Conservation (phyloP, 1,140 invertebrate genomes). For the Cydia strobilella region DNA sequence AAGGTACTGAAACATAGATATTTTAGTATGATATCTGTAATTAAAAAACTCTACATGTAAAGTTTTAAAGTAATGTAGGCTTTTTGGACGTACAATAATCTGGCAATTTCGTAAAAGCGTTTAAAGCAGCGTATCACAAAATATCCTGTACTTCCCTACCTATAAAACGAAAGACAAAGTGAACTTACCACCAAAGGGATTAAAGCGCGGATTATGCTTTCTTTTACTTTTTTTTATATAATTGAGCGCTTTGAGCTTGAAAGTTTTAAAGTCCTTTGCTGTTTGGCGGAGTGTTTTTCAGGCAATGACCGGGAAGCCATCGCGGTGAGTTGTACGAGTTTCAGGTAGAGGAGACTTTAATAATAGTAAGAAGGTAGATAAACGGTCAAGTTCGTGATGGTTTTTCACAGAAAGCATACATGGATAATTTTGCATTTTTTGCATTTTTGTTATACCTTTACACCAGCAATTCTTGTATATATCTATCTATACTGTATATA, state of each 20-base stretch:
- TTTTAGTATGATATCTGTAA: not conserved
- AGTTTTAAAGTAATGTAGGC: not conserved
- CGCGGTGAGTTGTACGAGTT: constrained; percentile 37
- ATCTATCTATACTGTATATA: no score
- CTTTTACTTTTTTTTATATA: constrained; percentile 65
- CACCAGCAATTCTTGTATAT: no score
- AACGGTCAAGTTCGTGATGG: no score
- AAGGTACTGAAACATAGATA: not conserved
- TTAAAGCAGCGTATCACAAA: constrained; percentile 13
- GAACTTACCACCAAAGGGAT: constrained; percentile 50
- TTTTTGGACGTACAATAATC: constrained; percentile 3
- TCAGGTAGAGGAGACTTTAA: constrained; percentile 42
- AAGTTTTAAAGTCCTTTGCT: constrained; percentile 52
- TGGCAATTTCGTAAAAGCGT: not conserved
- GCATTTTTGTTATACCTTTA: no score
- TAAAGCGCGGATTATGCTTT: constrained; percentile 57
- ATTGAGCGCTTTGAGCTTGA: constrained; percentile 60
- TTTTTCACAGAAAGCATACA: no score
- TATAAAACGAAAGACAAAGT: constrained; percentile 52
- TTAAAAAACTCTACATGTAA: not conserved
- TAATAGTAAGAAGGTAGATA: not conserved
- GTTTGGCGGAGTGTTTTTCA: constrained; percentile 45
- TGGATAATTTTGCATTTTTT: no score
- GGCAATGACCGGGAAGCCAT: constrained; percentile 53
- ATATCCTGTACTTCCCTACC: constrained; percentile 16